These are phyloP conservation scores for Prunella himalayana DNA, from an alignment of 2,113 vertebrate species.

Conservation along the genomic window DNA sequence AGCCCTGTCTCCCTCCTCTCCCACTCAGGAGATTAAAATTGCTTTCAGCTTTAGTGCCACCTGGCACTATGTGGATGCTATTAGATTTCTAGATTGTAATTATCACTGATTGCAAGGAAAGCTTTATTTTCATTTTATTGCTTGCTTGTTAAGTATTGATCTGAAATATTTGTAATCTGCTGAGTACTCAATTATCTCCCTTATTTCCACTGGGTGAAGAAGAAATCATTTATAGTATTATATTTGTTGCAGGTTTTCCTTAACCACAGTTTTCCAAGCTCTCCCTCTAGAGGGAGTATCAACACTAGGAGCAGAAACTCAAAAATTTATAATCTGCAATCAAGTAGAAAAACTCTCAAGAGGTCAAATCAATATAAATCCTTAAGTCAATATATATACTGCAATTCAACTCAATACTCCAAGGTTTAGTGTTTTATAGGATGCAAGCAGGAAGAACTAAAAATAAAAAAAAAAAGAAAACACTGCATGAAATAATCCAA, in stretches of 20 bases:
- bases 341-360: neutral
- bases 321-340: neutral
- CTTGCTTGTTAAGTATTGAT: neutral
- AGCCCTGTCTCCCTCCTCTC: neutral
- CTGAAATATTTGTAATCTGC: neutral
- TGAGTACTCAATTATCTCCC: neutral
- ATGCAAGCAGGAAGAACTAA: neutral
- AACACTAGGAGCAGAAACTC: neutral
- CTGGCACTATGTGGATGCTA: neutral
- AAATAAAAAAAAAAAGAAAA: neutral
- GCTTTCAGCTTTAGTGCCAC: neutral
- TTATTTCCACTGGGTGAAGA: neutral
- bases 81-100: no score
- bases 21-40: neutral
- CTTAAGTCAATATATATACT: neutral
- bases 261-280: neutral
- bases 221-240: neutral
- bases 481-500: neutral
- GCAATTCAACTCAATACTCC: neutral
- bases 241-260: neutral
- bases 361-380: neutral
- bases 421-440: neutral
- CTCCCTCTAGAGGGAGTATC: conserved; percentile 48
- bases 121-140: neutral
- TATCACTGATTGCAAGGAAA: neutral